Evolutionary conservation across 2,797 vertebrate genomes (phyloP).

Genomic region (Lepidocolaptes lacrymiger): DNA sequence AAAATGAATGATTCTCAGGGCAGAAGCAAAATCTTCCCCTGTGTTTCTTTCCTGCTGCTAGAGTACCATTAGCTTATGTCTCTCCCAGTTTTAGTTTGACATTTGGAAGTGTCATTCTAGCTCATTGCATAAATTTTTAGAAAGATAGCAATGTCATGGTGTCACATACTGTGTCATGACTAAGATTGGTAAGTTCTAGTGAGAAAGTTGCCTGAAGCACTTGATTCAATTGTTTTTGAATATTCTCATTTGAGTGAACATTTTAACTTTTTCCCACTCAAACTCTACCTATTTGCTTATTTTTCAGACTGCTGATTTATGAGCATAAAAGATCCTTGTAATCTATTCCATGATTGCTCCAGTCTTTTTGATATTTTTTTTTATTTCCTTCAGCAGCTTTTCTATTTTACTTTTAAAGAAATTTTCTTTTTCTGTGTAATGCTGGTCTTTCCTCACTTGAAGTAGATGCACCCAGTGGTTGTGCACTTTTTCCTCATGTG

Average conservation of each 20-base stretch:
- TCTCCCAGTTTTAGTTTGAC: background rate
- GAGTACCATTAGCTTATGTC: background rate
- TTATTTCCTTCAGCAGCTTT: background rate
- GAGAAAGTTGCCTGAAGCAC: background rate
- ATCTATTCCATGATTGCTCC: background rate
- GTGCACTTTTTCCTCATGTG: background rate
- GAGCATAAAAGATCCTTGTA: background rate
- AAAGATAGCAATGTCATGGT: background rate
- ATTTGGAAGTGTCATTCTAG: background rate
- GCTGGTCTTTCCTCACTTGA: background rate
- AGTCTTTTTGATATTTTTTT: background rate
- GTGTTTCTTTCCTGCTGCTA: background rate
- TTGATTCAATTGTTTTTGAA: background rate
- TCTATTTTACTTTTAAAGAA: background rate
- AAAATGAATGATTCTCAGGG: background rate
- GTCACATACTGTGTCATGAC: background rate
- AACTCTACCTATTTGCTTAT: background rate
- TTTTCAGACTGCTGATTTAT: background rate
- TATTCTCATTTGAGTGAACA: background rate
- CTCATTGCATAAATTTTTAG: background rate
- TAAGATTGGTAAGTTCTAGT: background rate
- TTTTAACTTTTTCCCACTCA: background rate
- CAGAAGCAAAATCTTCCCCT: background rate
- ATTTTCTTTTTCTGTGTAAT: background rate
- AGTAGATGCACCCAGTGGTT: background rate